Percentiles rank a stretch among this genome's conserved stretches.
Evolutionary conservation across 2,113 vertebrate genomes (phyloP).

Genomic region (Eptesicus fuscus): DNA sequence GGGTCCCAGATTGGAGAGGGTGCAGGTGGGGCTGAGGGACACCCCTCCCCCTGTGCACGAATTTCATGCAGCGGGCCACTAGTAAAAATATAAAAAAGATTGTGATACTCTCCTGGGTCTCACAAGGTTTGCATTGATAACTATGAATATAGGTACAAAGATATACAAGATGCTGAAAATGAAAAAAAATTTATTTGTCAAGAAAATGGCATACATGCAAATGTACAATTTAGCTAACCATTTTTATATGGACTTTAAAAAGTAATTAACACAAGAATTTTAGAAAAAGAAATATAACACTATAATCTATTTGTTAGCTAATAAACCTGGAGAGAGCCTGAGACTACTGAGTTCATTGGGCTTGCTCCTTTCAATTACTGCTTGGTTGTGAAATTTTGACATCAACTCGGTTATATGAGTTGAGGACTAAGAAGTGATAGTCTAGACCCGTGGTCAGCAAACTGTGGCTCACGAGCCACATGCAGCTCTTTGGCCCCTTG

Average conservation of each 20-base stretch:
- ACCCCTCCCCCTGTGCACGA: too few relatives aligned
- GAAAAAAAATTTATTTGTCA: neutral
- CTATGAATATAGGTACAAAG: neutral
- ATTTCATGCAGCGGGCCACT: too few relatives aligned
- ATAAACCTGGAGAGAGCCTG: neutral
- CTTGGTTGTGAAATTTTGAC: neutral
- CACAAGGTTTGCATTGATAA: neutral
- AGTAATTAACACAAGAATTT: neutral
- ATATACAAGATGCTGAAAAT: neutral
- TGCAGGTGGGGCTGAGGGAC: too few relatives aligned
- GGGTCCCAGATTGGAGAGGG: too few relatives aligned
- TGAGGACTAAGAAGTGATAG: neutral
- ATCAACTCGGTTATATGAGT: neutral
- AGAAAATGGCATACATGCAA: neutral
- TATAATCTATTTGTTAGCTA: neutral
- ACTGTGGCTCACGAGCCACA: too few relatives aligned
- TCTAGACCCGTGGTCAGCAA: neutral
- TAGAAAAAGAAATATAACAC: neutral
- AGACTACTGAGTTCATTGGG: neutral
- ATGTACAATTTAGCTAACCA: neutral
- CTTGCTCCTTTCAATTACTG: neutral
- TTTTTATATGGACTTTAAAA: neutral
- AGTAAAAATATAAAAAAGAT: neutral
- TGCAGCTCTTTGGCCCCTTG: too few relatives aligned
- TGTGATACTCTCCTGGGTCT: neutral